These are phyloP conservation scores for Psittacula echo DNA, from an alignment of 2,797 vertebrate species.

Conservation along the genomic window DNA sequence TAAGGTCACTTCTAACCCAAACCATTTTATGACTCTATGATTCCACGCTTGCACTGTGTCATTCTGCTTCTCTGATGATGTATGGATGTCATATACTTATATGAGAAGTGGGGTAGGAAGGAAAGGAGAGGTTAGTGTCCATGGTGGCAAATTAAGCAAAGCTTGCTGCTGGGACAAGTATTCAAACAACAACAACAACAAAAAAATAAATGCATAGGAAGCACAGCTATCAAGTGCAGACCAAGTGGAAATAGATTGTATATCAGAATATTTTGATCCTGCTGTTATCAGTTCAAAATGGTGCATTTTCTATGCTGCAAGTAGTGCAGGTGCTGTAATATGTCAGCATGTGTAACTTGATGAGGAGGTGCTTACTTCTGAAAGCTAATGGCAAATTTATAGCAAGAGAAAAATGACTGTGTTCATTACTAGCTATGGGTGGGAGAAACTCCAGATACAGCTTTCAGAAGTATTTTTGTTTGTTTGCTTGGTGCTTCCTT, in stretches of 20 bases:
- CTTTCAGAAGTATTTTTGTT: neutral
- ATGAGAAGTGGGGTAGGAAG: neutral
- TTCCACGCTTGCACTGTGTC: neutral
- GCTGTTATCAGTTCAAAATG: neutral
- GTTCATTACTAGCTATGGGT: neutral
- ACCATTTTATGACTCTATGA: neutral
- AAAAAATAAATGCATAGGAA: neutral
- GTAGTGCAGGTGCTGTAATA: neutral
- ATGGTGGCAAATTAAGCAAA: neutral
- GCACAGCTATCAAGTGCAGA: neutral
- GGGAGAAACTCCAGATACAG: neutral
- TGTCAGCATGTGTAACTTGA: neutral
- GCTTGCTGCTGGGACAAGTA: neutral
- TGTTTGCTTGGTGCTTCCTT: neutral
- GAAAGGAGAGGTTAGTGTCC: neutral
- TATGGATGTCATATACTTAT: neutral
- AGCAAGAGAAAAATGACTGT: neutral
- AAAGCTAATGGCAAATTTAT: neutral
- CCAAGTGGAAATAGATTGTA: neutral
- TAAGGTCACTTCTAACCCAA: neutral
- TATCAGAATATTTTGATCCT: neutral
- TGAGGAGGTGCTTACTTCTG: neutral
- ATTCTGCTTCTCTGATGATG: neutral
- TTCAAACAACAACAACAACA: neutral
- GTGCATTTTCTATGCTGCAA: neutral